Base-by-base conservation (phyloP, 2,113 vertebrate genomes). In the Octodon degus region DNA sequence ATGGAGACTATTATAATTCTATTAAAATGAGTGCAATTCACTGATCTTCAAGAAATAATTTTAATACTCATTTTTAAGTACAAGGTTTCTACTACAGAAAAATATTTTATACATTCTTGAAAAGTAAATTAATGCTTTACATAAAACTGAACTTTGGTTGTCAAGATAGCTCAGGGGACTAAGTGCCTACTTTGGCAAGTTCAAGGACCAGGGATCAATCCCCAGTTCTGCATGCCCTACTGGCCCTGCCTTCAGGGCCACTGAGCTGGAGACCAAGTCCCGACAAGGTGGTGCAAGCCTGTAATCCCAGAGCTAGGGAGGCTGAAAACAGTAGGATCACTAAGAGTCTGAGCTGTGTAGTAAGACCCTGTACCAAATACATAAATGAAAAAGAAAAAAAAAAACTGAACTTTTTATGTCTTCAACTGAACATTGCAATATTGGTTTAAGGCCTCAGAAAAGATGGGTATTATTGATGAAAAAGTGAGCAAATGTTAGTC, bases 61-160 rank as follows among this genome's bases (percentile, higher is more conserved):
- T 34, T 24, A 85, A 14, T 55, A 82, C 8, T 81, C 30, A 87
- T 5, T 82, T 76, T 62, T 88, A 20, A 79, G 87, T 60, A 37
- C 27, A 68, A 32, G 8, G 37, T 83, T 89, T 88, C 60, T 63
- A 67, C 34, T 76, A 55, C 17, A 16, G 60, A 86, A 82, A 11
- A 7, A 80, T 12, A n/a, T 30, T 89, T 68, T 32, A 85, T 63
- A 80, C 34, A 50, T 72, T 86, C 20, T 88, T 65, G 30, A 80
- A 93, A 96, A 93, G 50, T 94, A 89, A 30, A 68, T 43, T 43
- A 58, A 70, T 62, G 24, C 81, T 94, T 93, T 4, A 37, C 93
- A 84, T 27, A 68, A 93, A 95, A 72, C 58, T 62, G 70, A 83
- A 19, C 55, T 58, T 58, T 17, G 17, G 55, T 16, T 58, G 55